A percentile compares a stretch with the other conserved stretches of the same genome.
Evolutionary conservation across 2,113 vertebrate species (phyloP).

Genomic region (Chamaetylas fuelleborni): DNA sequence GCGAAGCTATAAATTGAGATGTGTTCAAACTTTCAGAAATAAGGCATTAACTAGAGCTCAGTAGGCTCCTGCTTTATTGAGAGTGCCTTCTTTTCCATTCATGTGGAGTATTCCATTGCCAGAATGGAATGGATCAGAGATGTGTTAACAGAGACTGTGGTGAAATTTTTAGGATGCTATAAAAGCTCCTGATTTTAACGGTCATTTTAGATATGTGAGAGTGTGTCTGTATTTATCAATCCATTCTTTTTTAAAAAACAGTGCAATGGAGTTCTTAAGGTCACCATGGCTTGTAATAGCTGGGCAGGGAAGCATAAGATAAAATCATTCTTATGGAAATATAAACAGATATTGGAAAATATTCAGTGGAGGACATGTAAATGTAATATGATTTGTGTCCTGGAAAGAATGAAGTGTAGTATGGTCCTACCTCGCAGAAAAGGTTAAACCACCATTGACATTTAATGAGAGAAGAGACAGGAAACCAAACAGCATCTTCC

Average conservation of each 20-base stretch:
- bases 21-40: background rate
- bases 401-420: background rate
- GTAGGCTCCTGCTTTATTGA: background rate
- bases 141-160: rapidly evolving
- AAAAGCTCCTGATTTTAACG: background rate
- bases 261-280: background rate
- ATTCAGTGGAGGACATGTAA: background rate
- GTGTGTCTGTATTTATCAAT: background rate
- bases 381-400: background rate
- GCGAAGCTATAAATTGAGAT: background rate
- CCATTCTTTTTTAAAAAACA: background rate
- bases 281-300: background rate
- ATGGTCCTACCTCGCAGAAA: background rate
- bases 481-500: background rate
- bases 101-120: background rate
- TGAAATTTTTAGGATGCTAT: background rate
- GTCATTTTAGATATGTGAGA: background rate
- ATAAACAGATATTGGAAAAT: background rate
- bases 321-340: background rate
- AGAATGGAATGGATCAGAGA: background rate
- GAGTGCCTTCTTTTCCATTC: rapidly evolving
- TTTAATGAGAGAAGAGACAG: background rate
- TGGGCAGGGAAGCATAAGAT: background rate
- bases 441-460: background rate
- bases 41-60: background rate